Percentiles rank a stretch among this genome's conserved stretches.
Conservation (phyloP, 2,888 invertebrate species). For the Muschampia plurimacula region DNA sequence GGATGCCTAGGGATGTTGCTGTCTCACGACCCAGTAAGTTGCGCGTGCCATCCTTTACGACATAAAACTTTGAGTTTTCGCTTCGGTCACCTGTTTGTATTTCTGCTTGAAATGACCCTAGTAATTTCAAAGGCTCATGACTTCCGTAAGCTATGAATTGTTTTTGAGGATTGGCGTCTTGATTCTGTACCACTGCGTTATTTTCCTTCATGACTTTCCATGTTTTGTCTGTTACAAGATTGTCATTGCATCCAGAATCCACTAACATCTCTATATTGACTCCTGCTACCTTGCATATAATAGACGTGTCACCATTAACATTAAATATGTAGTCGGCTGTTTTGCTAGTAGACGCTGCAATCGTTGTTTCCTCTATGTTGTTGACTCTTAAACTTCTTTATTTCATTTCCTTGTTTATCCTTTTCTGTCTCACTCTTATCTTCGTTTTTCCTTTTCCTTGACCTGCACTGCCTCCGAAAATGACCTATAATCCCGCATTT, state of each 20-base stretch:
- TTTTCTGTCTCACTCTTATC: constrained; percentile 1
- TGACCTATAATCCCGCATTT: constrained; percentile 42
- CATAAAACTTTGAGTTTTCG: constrained; percentile 40
- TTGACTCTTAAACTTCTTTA: constrained; percentile 1
- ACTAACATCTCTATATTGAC: constrained; percentile 41
- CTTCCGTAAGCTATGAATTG: constrained; percentile 40
- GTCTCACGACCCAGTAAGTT: constrained; percentile 40
- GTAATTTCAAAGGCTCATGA: constrained; percentile 26
- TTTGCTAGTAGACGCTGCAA: background rate
- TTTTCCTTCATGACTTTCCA: constrained; percentile 42
- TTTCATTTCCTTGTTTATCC: constrained; percentile 1
- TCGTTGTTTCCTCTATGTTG: constrained; percentile 1
- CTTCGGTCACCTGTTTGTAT: constrained; percentile 9
- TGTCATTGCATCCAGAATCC: constrained; percentile 46
- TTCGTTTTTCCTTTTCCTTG: constrained; percentile 19
- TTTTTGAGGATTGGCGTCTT: constrained; percentile 42
- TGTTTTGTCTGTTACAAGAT: constrained; percentile 42
- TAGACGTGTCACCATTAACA: background rate
- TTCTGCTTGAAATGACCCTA: constrained; percentile 35
- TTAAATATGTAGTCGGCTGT: background rate
- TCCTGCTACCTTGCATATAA: background rate
- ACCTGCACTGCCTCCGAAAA: constrained; percentile 38
- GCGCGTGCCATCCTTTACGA: constrained; percentile 43
- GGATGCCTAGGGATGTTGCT: constrained; percentile 39
- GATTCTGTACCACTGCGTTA: background rate